Conservation (phyloP, 1,140 invertebrate species). For the Harpegnathos saltator region DNA sequence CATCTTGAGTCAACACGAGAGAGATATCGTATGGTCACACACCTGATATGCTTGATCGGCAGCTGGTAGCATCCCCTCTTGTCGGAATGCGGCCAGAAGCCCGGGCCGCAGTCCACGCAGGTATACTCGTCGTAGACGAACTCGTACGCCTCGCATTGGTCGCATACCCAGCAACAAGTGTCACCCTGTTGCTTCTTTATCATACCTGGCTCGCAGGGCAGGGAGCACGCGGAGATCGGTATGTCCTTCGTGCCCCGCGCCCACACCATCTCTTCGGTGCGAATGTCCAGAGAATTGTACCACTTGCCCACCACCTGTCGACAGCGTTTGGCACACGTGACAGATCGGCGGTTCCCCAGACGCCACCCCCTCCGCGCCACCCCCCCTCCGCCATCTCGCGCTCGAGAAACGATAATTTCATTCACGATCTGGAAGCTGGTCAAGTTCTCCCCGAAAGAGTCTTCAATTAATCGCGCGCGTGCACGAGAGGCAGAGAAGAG, state of each 20-base stretch:
- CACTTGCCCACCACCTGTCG: slow-evolving; percentile 88
- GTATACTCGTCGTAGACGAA: slow-evolving; percentile 90
- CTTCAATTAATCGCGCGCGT: neutral
- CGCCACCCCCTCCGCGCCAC: neutral
- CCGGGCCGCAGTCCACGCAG: slow-evolving; percentile 88
- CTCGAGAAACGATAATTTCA: slow-evolving; percentile 2
- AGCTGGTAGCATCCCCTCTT: slow-evolving; percentile 88
- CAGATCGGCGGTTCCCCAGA: neutral
- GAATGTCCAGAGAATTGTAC: slow-evolving; percentile 88
- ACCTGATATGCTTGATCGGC: slow-evolving; percentile 84
- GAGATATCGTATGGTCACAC: no score
- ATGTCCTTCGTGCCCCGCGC: slow-evolving; percentile 85
- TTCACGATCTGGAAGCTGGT: slow-evolving; percentile 36
- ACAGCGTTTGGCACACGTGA: slow-evolving; percentile 33
- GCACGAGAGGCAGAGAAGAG: no score
- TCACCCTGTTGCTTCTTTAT: slow-evolving; percentile 91
- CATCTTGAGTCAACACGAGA: no score
- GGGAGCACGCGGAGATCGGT: slow-evolving; percentile 89
- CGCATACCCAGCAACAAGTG: slow-evolving; percentile 93
- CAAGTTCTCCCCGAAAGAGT: slow-evolving; percentile 13
- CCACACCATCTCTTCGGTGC: slow-evolving; percentile 87
- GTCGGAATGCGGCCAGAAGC: slow-evolving; percentile 88
- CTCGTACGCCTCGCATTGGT: slow-evolving; percentile 89
- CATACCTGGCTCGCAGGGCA: slow-evolving; percentile 89
- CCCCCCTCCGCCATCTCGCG: neutral